These are phyloP conservation scores for Penaeus chinensis DNA, from an alignment of 1,140 invertebrate species.

Conservation along the genomic window DNA sequence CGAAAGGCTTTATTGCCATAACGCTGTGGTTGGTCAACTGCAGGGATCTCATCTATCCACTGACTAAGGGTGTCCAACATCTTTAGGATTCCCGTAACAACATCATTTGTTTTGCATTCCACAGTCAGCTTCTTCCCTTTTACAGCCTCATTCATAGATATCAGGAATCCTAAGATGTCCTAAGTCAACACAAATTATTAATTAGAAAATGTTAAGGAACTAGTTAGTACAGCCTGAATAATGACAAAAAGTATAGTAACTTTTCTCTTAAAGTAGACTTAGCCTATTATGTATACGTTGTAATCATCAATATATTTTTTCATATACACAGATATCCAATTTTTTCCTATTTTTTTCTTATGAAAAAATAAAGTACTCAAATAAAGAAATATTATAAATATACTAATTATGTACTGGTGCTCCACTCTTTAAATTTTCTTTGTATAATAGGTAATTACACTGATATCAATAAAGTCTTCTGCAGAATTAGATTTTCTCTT, in stretches of 20 bases:
- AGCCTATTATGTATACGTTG: no score
- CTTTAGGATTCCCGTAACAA: conserved; percentile 75
- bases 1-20: conserved; percentile 97
- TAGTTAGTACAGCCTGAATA: not conserved
- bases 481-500: not conserved
- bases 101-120: conserved; percentile 74
- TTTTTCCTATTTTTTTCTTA: no score
- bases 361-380: no score
- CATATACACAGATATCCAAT: no score
- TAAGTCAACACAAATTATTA: not conserved
- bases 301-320: no score
- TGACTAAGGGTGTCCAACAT: conserved; percentile 81
- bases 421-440: no score
- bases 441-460: no score
- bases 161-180: conserved; percentile 62
- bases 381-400: no score
- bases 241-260: not conserved
- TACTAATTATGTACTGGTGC: no score
- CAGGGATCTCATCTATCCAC: conserved; percentile 87
- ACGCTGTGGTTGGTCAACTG: conserved; percentile 92
- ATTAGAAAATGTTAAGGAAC: not conserved
- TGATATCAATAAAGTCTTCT: no score
- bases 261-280: no score
- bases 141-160: conserved; percentile 70
- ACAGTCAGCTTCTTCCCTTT: conserved; percentile 80